Evolutionary conservation across 2,888 invertebrate species (phyloP).

Genomic region (Caenorhabditis sinica): DNA sequence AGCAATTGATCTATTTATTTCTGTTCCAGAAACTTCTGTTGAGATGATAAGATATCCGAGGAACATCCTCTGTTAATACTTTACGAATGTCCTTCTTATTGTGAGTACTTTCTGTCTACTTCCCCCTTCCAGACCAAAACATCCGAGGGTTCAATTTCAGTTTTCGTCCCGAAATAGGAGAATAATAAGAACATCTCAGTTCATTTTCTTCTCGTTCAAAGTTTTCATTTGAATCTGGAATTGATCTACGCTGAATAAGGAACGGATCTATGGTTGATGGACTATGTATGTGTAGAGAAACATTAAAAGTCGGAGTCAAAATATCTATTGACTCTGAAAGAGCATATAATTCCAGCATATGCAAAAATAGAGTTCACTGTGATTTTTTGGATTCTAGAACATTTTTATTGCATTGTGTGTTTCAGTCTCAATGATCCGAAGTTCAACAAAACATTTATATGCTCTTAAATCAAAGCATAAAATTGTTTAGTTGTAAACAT

Average conservation of each 20-base stretch:
- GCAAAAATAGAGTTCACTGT: no score
- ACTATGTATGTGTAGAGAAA: not conserved
- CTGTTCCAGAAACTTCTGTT: not conserved
- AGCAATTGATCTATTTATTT: not conserved
- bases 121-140: not conserved
- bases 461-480: no score
- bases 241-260: not conserved
- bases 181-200: not conserved
- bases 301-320: not conserved
- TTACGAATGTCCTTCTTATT: slow-evolving; percentile 1
- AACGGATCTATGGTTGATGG: not conserved
- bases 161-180: not conserved
- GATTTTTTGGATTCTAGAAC: not conserved
- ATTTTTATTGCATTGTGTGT: not conserved
- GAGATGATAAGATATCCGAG: not conserved
- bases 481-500: no score
- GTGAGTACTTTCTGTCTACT: not conserved
- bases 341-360: not conserved
- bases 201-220: not conserved
- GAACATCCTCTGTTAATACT: not conserved
- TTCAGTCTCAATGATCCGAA: not conserved
- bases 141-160: not conserved
- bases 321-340: not conserved
- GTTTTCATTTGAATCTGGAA: not conserved
- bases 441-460: not conserved